Base-by-base conservation (phyloP, 2,113 vertebrate species). In the Microcebus murinus region DNA sequence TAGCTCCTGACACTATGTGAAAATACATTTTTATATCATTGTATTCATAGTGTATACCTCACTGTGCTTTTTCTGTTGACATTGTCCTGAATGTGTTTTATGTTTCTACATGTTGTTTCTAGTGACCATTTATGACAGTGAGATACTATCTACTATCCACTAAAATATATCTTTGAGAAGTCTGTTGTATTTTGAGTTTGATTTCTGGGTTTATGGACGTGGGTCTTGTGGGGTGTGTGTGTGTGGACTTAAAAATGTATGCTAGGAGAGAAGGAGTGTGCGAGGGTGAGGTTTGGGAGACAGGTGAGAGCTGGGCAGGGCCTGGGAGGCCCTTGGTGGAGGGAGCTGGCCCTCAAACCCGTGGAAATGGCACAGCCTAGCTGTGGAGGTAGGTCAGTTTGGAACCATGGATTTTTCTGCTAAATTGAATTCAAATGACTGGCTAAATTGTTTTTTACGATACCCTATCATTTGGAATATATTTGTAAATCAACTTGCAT, bases 401-500 rank as follows among this genome's bases (percentile, higher is more conserved):
- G 4, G 20, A 31, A 27, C n/a, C 52, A 20, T 0, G 3, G 14
- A 8, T n/a, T 83, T 92, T 90, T 95, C 87, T 81, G 87, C 94
- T 85, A 39, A 59, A 42, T 34, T 93, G 92, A 95, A 76, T 95
- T 76, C 70, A 71, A 82, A 84, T 89, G 93, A 68, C 87, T 57
- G 87, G 29, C 55, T 91, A 63, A 67, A 61, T 65, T 85, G 81
- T 74, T 89, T 92, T 84, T 84, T 61, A 63, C 1, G 3, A 45
- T 52, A 76, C 77, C 71, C 79, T 94, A 17, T 93, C 95, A 97
- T 95, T 97, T 96, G 90, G 91, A 92, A 90, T 67, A 42, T 79
- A 57, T 95, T 95, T 92, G 77, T 73, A 80, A 91, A 87, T 92
- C 83, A 76, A 9, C 95, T 77, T 52, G 31, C 59, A 48, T 90